Conservation (phyloP, 2,797 vertebrate genomes). For the Chanos chanos region DNA sequence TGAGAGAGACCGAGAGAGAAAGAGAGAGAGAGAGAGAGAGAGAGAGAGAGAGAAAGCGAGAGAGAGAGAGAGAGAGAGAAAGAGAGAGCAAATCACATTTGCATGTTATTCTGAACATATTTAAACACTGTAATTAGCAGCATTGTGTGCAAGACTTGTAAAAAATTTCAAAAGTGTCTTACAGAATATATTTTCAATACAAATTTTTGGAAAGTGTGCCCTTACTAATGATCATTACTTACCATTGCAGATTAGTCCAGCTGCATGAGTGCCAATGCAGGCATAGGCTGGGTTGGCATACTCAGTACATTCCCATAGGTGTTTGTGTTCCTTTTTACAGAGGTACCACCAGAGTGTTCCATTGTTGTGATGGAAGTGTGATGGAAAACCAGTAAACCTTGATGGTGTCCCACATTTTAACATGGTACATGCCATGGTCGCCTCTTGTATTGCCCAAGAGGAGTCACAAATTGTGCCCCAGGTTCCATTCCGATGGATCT, state of each 20-base stretch:
- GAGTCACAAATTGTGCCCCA: constrained; percentile 66
- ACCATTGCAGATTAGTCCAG: constrained; percentile 63
- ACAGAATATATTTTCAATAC: background rate
- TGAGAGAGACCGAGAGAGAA: too few relatives aligned
- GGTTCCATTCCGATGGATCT: constrained; percentile 68
- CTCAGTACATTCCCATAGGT: constrained; percentile 59
- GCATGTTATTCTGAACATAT: background rate
- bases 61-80: too few relatives aligned
- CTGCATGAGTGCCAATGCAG: constrained; percentile 23
- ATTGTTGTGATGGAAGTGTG: constrained; percentile 40
- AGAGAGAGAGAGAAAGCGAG: too few relatives aligned
- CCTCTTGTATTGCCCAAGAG: constrained; percentile 44
- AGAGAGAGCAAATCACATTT: background rate
- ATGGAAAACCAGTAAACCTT: constrained; percentile 13
- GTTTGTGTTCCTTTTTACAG: fast-evolving
- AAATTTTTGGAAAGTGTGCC: background rate
- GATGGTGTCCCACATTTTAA: constrained; percentile 45
- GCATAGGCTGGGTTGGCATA: fast-evolving
- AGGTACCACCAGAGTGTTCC: constrained; percentile 32
- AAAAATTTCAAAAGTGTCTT: background rate
- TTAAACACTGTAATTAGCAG: background rate
- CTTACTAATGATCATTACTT: constrained; percentile 26
- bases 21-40: too few relatives aligned
- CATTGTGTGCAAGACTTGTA: background rate
- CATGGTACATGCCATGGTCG: constrained; percentile 61